Base-by-base conservation (phyloP, 2,888 invertebrate genomes). In the Acholoe squamosa region DNA sequence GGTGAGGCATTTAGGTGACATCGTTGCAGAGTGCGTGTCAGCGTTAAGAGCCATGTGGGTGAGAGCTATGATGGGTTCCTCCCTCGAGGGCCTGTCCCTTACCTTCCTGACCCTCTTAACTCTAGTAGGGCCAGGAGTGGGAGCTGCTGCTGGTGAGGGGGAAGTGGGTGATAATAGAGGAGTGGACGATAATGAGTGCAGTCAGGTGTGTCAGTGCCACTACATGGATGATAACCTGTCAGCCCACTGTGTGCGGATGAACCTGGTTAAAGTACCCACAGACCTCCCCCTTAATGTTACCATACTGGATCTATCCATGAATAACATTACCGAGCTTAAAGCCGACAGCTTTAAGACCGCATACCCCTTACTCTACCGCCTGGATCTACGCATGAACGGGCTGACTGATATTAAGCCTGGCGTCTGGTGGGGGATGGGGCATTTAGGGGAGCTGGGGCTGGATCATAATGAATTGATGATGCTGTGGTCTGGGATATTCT, bases 261-360 rank as follows among this genome's bases (percentile, higher is more conserved):
- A 89, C 25, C 89, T 89, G 5, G 25, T 25, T 3, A 16, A n/a
- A 1, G 19, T 67, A 5, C 89, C 89, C 14, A 7, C 10, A 31
- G 61, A 67, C 43, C 14, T 89, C 10, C 89, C 89, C 19, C n/a
- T 25, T 16, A 89, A 89, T 67, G 67, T 89, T 0, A 89, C 89
- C 33, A 89, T 67, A 16, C 25, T 89, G 34, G 89, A 89, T 25
- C 67, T 89, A 31, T 89, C 89, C 67, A 56, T 89, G 61, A 89
- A 89, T 33, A 89, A 67, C 43, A 56, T 89, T 33, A 89, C 31
- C 43, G 19, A 33, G 5, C 67, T 89, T 5, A 33, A 12, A 14
- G 19, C 89, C 12, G 67, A 16, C 56, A 67, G 28, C 22, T 89
- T 89, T 31, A 31, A 31, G 34, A 56, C 52, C 0, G 31, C 56